A percentile compares a stretch with the other conserved stretches of the same genome.
phyloP scores from a whole-genome alignment of 2,888 invertebrate species.

The Drosophila atripex region DNA sequence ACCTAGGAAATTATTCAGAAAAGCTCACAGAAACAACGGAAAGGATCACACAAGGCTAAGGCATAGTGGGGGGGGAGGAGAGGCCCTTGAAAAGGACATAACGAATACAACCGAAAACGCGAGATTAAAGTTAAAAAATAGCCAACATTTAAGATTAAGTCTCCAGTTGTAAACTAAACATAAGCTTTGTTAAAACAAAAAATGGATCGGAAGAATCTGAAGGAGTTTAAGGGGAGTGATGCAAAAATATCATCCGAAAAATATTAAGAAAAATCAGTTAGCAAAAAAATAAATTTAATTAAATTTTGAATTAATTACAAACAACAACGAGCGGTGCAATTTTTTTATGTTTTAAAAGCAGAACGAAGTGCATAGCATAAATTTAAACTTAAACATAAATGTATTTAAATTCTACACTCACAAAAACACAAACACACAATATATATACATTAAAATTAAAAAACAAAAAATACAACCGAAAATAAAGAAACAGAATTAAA shows the following conservation, averaged over 20 bases:
- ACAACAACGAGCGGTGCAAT: constrained; percentile 82
- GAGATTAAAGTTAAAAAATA: constrained; percentile 77
- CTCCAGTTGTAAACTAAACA: constrained; percentile 68
- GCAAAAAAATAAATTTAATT: constrained; percentile 14
- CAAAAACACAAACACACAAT: constrained; percentile 10
- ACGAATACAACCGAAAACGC: constrained; percentile 52
- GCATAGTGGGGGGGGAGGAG: neutral
- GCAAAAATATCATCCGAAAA: constrained; percentile 4
- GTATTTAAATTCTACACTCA: constrained; percentile 75
- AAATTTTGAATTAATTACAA: constrained; percentile 24
- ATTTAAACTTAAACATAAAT: constrained; percentile 64
- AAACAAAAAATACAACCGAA: constrained; percentile 41
- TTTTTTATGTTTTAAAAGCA: constrained; percentile 76
- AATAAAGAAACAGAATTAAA: constrained; percentile 30
- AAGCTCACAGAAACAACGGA: constrained; percentile 5
- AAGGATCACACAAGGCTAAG: constrained; percentile 2
- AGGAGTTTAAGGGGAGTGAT: constrained; percentile 1
- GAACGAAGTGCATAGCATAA: constrained; percentile 77
- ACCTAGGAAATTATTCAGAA: constrained; percentile 61
- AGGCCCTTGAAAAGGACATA: constrained; percentile 3
- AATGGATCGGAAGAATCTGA: constrained; percentile 1
- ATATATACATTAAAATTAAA: constrained; percentile 46
- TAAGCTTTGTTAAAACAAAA: constrained; percentile 66
- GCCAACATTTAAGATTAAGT: constrained; percentile 75
- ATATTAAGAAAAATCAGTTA: constrained; percentile 21